These are phyloP conservation scores for Oikopleura albicans DNA, from an alignment of 23 tunicate species.

Conservation along the genomic window DNA sequence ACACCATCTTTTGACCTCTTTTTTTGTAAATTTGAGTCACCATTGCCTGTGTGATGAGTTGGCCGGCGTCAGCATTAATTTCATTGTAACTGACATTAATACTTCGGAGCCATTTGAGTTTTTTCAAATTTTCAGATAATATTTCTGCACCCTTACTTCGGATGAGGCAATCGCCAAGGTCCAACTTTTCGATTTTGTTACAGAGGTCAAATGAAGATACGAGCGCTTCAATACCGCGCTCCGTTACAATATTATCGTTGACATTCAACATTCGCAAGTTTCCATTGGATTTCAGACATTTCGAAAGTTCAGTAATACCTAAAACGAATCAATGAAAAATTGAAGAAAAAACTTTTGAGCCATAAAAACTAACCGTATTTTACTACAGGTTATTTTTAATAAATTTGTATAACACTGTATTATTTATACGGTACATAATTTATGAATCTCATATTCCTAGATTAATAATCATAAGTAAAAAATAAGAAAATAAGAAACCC, in stretches of 20 bases:
- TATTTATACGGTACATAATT: too few species aligned
- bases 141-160: slow-evolving; percentile 56
- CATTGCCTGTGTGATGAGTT: too few species aligned
- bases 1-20: too few species aligned
- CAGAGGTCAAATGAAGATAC: neutral
- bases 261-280: slow-evolving; percentile 22
- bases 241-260: slow-evolving; percentile 67
- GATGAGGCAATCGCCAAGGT: slow-evolving; percentile 75
- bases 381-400: too few species aligned
- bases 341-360: too few species aligned
- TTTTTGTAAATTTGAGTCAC: too few species aligned
- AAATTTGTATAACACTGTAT: too few species aligned
- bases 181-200: slow-evolving; percentile 24
- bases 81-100: neutral
- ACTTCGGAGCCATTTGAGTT: neutral
- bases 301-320: slow-evolving; percentile 36
- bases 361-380: too few species aligned
- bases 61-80: neutral
- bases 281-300: slow-evolving; percentile 32
- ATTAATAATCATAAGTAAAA: too few species aligned
- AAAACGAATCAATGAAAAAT: too few species aligned
- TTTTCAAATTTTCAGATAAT: slow-evolving; percentile 25
- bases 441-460: too few species aligned
- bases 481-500: too few species aligned
- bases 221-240: slow-evolving; percentile 26